These are phyloP conservation scores for Andrena dorsata DNA, from an alignment of 2,888 invertebrate genomes.

Conservation along the genomic window DNA sequence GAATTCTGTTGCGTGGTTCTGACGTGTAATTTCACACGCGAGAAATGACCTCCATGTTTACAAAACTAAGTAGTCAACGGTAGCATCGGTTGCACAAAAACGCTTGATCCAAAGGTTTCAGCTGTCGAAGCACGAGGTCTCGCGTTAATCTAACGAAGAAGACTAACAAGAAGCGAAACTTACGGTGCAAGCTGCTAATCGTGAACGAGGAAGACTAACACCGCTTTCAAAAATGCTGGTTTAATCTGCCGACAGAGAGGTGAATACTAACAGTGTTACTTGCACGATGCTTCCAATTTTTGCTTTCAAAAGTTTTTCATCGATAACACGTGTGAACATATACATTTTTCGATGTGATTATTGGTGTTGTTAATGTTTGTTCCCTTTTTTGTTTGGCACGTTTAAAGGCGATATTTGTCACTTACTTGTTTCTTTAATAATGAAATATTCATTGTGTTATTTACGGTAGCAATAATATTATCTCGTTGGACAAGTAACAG, in stretches of 20 bases:
- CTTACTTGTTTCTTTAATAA: background rate
- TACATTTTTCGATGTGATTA: no score
- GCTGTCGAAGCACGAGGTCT: constrained; percentile 26
- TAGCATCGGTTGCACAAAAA: constrained; percentile 17
- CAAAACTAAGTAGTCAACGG: background rate
- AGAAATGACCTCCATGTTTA: constrained; percentile 27
- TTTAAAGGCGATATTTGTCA: background rate
- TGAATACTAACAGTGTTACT: constrained; percentile 54
- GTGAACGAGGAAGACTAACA: constrained; percentile 50
- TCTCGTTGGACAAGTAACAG: no score
- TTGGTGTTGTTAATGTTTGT: no score
- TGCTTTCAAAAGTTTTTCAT: constrained; percentile 17
- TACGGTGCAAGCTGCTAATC: constrained; percentile 45
- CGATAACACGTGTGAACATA: no score
- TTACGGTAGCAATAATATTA: background rate
- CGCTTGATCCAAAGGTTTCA: constrained; percentile 42
- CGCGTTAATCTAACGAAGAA: constrained; percentile 45
- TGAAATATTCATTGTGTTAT: background rate
- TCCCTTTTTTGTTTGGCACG: background rate
- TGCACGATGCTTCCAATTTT: constrained; percentile 15
- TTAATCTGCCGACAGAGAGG: constrained; percentile 46
- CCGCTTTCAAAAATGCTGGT: constrained; percentile 44
- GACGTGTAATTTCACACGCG: constrained; percentile 3
- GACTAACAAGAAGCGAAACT: constrained; percentile 52
- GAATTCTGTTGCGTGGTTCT: background rate